Conservation (phyloP, 2,113 vertebrate species). For the Eira barbara region DNA sequence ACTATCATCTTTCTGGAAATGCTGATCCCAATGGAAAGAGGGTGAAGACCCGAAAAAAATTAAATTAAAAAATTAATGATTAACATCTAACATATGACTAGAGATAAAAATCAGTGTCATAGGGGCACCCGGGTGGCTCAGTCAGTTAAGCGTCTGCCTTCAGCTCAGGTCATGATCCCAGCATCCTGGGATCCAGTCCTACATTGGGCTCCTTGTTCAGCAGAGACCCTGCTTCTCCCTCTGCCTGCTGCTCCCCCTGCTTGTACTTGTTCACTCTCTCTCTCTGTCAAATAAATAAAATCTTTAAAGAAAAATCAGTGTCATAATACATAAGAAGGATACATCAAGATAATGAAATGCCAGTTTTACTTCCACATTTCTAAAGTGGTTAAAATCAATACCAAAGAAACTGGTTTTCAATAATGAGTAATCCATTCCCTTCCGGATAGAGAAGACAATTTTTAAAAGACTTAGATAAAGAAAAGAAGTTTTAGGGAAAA, state of each 20-base stretch:
- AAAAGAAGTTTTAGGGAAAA: background rate
- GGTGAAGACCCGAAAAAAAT: background rate
- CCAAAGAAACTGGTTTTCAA: background rate
- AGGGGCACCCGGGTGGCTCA: no score
- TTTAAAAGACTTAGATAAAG: background rate
- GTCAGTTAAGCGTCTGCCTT: no score
- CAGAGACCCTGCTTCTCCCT: no score
- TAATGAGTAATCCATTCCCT: background rate
- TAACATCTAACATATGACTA: background rate
- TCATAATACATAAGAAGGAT: background rate
- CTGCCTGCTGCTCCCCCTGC: no score
- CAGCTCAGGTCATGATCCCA: no score
- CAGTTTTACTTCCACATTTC: background rate
- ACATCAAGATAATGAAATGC: background rate
- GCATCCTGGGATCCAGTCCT: no score
- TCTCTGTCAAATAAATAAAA: no score
- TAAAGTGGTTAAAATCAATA: constrained; percentile 1
- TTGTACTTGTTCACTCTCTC: no score
- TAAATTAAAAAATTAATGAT: background rate
- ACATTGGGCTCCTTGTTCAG: no score
- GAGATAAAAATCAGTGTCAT: background rate
- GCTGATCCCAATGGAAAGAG: background rate
- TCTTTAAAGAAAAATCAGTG: background rate
- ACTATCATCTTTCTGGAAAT: background rate
- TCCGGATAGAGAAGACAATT: background rate